phyloP scores from a whole-genome alignment of 2,797 vertebrate species.

The Hybognathus amarus region DNA sequence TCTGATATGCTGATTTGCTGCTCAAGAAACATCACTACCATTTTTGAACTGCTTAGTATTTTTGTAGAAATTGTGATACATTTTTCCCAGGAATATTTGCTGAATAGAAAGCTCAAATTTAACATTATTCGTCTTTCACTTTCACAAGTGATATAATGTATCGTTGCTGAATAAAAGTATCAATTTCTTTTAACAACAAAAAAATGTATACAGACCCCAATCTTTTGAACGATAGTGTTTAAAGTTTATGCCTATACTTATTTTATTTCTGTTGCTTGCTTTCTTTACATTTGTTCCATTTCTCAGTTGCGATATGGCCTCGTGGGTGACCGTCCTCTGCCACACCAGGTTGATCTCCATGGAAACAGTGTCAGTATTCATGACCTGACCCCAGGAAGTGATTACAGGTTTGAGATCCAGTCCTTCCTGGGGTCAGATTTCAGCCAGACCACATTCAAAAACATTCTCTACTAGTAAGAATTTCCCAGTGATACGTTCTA shows the following conservation, averaged over 20 bases:
- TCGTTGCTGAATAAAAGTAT: not conserved
- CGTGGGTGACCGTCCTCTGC: constrained; percentile 64
- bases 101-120: too few relatives aligned
- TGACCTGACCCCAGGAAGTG: constrained; percentile 81
- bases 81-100: not conserved
- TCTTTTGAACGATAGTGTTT: not conserved
- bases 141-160: not conserved
- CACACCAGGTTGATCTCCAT: constrained; percentile 62
- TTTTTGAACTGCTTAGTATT: not conserved
- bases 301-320: constrained; percentile 76
- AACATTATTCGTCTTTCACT: too few relatives aligned
- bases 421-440: constrained; percentile 76
- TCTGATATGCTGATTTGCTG: not conserved
- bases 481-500: not conserved
- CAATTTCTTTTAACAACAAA: not conserved
- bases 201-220: not conserved
- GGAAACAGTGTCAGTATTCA: constrained; percentile 75
- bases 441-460: constrained; percentile 74
- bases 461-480: constrained; percentile 84
- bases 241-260: not conserved
- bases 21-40: not conserved
- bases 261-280: not conserved
- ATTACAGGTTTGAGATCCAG: constrained; percentile 82
- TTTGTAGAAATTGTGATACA: not conserved
- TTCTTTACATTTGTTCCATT: constrained; percentile 37